Evolutionary conservation across 2,888 invertebrate species (phyloP).

Genomic region (Meta bourneti): DNA sequence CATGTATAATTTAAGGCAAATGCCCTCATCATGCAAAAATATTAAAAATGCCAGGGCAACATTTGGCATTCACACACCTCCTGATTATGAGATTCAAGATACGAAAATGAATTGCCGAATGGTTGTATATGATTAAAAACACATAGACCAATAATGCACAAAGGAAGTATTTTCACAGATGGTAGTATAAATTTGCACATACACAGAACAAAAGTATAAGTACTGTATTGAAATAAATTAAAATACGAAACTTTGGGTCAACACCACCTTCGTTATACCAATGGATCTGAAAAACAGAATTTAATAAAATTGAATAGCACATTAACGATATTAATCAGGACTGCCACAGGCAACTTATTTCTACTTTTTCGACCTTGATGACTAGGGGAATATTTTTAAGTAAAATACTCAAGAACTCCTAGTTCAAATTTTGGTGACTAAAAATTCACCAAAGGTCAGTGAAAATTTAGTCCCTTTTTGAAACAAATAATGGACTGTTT

Average conservation of each 20-base stretch:
- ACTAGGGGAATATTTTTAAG: no score
- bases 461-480: no score
- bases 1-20: background rate
- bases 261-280: constrained; percentile 76
- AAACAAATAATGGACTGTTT: no score
- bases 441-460: no score
- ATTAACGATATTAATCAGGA: background rate
- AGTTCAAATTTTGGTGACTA: no score
- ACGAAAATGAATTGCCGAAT: background rate
- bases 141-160: constrained; percentile 5
- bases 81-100: constrained; percentile 13
- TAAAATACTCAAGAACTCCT: no score
- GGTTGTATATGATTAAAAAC: constrained; percentile 22
- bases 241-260: constrained; percentile 69
- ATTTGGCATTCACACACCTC: background rate
- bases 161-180: constrained; percentile 26
- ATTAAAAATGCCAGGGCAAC: background rate
- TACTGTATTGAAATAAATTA: constrained; percentile 73
- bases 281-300: constrained; percentile 52
- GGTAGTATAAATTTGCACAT: constrained; percentile 73
- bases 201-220: constrained; percentile 71
- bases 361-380: no score
- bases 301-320: background rate
- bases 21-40: background rate
- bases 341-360: no score